Percentiles rank a stretch among this genome's conserved stretches.
Conservation (phyloP, 2,888 invertebrate genomes). For the Tenthredo distinguenda region DNA sequence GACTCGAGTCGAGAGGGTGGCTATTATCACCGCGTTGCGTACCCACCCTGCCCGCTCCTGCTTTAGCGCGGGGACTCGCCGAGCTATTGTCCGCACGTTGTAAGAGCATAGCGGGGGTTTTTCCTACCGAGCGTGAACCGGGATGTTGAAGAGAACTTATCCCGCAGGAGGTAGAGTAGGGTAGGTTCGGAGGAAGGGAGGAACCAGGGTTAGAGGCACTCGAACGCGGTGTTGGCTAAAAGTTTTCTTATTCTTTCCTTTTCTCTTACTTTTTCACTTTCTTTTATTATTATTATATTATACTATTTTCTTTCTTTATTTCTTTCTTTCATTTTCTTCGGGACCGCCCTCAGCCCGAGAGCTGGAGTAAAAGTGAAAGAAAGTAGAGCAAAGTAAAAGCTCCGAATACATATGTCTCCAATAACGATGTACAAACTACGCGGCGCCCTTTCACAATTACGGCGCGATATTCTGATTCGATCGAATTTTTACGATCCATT, state of each 20-base stretch:
- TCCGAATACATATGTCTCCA: background rate
- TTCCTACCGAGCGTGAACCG: slow-evolving; percentile 30
- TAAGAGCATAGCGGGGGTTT: background rate
- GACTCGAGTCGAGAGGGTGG: background rate
- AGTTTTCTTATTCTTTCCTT: slow-evolving; percentile 10
- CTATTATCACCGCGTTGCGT: slow-evolving; percentile 4
- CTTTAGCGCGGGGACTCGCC: background rate
- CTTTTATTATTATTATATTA: slow-evolving; percentile 10
- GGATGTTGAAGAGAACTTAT: slow-evolving; percentile 30
- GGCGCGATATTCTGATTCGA: background rate
- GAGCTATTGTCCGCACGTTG: slow-evolving; percentile 30
- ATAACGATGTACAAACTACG: background rate
- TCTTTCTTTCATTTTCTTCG: background rate
- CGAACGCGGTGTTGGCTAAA: slow-evolving; percentile 12
- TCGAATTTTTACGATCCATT: background rate
- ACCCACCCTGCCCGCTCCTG: background rate
- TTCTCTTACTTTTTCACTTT: background rate
- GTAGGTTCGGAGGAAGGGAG: background rate
- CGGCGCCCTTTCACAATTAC: background rate
- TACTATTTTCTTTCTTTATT: background rate
- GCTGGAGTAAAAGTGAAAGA: background rate
- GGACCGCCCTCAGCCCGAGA: background rate
- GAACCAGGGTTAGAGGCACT: background rate
- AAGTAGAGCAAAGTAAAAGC: background rate
- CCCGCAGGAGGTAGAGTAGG: background rate